phyloP scores from a whole-genome alignment of 2,888 invertebrate species.

The Pardosa pseudoannulata region DNA sequence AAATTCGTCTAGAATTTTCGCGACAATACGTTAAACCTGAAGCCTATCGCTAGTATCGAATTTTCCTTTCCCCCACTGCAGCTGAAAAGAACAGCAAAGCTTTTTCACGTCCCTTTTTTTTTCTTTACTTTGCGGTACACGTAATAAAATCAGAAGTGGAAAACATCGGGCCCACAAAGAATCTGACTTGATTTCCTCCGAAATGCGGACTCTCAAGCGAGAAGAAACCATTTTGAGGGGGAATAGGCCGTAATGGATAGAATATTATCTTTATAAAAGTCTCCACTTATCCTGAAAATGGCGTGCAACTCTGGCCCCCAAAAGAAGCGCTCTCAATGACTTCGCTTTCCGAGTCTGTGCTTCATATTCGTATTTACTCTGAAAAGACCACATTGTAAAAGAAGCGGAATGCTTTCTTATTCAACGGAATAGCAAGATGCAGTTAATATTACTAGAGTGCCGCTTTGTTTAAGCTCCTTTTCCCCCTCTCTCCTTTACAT shows the following conservation, averaged over 20 bases:
- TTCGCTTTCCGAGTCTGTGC: background rate
- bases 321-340: background rate
- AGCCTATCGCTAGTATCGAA: background rate
- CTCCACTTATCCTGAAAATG: slow-evolving; percentile 48
- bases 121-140: background rate
- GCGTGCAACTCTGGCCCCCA: slow-evolving; percentile 7
- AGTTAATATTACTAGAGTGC: slow-evolving; percentile 13
- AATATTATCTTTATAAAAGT: slow-evolving; percentile 69
- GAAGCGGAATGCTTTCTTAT: background rate
- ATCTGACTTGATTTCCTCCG: slow-evolving; percentile 48
- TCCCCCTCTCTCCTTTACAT: background rate
- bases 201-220: slow-evolving; percentile 26
- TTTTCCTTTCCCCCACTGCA: background rate
- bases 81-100: background rate
- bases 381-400: background rate
- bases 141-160: slow-evolving; percentile 48
- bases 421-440: background rate
- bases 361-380: background rate
- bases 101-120: background rate
- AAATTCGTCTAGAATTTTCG: background rate
- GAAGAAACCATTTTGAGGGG: slow-evolving; percentile 50
- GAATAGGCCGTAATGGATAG: slow-evolving; percentile 52
- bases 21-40: background rate
- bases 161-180: slow-evolving; percentile 28
- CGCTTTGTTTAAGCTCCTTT: background rate